Conservation (phyloP, 2,888 invertebrate genomes). For the Nephrotoma flavescens region DNA sequence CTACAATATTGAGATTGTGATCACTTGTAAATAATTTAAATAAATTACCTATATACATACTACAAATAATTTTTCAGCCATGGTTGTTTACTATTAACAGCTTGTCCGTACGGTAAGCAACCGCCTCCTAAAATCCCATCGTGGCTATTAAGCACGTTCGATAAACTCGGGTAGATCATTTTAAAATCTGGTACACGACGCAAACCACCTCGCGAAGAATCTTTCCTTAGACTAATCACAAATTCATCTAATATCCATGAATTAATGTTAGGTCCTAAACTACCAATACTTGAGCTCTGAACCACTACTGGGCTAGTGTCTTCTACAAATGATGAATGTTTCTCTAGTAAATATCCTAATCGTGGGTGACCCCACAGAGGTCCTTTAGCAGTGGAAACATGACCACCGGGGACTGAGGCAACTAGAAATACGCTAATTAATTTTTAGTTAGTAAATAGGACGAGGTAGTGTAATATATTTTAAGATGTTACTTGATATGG, state of each 20-base stretch:
- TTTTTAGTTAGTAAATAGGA: not conserved
- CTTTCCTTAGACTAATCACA: constrained; percentile 42
- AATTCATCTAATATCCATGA: constrained; percentile 69
- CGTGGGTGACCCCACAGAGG: constrained; percentile 48
- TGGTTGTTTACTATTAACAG: constrained; percentile 62
- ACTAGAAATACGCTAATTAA: constrained; percentile 62
- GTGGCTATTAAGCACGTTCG: constrained; percentile 73
- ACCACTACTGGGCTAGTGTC: constrained; percentile 59
- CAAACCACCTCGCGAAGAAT: constrained; percentile 35
- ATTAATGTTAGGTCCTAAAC: constrained; percentile 52
- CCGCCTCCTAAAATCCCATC: constrained; percentile 76
- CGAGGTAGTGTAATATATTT: not conserved
- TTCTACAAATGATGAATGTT: constrained; percentile 41
- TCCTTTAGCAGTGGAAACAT: constrained; percentile 38
- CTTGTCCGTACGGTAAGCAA: constrained; percentile 73
- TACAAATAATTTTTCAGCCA: constrained; percentile 67
- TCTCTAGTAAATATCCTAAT: constrained; percentile 45
- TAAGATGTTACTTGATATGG: constrained; percentile 48
- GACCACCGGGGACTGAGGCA: constrained; percentile 73
- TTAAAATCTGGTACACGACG: constrained; percentile 39
- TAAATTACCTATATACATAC: constrained; percentile 37
- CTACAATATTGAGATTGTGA: constrained; percentile 29
- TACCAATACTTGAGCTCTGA: constrained; percentile 86
- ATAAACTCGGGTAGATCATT: constrained; percentile 60
- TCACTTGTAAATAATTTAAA: not conserved